phyloP scores from a whole-genome alignment of 1,140 invertebrate species.

The Tetramorium alpestre region DNA sequence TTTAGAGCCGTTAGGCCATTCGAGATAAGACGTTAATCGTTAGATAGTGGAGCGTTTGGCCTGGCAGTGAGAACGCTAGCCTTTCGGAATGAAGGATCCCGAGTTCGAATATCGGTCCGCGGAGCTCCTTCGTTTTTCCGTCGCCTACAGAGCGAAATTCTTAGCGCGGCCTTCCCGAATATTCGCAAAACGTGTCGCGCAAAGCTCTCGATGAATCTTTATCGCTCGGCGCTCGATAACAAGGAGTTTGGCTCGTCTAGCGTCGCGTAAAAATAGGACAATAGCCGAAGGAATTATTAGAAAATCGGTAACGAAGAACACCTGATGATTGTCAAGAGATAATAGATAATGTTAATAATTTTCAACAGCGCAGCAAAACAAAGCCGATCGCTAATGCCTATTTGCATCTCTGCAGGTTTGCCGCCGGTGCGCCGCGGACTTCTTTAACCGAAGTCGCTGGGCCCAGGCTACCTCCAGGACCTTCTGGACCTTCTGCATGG shows the following conservation, averaged over 20 bases:
- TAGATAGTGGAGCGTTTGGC: too few relatives aligned
- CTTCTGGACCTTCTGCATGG: slow-evolving; percentile 22
- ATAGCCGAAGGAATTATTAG: background rate
- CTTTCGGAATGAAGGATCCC: too few relatives aligned
- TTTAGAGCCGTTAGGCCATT: too few relatives aligned
- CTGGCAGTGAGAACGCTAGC: too few relatives aligned
- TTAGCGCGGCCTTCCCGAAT: background rate
- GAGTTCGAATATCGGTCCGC: too few relatives aligned
- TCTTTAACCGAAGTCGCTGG: background rate
- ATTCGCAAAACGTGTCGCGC: background rate
- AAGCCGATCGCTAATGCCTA: background rate
- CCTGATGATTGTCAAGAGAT: background rate
- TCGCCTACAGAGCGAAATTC: background rate
- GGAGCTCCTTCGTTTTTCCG: too few relatives aligned
- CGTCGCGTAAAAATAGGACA: background rate
- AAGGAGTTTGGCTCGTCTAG: background rate
- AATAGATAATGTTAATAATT: background rate
- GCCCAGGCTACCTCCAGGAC: background rate
- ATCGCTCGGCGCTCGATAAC: background rate
- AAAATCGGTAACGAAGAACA: background rate
- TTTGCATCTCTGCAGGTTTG: slow-evolving; percentile 37
- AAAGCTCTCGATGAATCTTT: background rate
- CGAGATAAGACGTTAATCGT: too few relatives aligned
- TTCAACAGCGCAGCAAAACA: background rate
- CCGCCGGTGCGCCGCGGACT: background rate